Percentiles rank a stretch among this genome's conserved stretches.
phyloP scores from a whole-genome alignment of 2,113 vertebrate genomes.

The Lontra canadensis region DNA sequence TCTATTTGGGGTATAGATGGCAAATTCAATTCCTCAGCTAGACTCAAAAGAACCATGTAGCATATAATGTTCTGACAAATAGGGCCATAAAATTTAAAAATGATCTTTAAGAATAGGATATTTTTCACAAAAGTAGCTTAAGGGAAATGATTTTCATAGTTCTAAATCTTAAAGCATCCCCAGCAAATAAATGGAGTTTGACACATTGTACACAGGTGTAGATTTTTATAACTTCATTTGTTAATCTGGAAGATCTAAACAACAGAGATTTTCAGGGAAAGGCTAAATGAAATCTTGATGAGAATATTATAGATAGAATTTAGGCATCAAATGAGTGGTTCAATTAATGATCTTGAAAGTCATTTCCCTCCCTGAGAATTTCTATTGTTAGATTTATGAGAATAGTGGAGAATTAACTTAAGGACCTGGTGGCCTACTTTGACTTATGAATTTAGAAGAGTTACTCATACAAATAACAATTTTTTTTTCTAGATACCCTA shows the following conservation, averaged over 20 bases:
- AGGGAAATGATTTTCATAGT: constrained; percentile 21
- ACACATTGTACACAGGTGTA: not conserved
- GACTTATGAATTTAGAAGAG: not conserved
- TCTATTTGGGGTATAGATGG: constrained; percentile 4
- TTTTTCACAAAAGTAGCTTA: constrained; percentile 34
- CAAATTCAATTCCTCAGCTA: constrained; percentile 41
- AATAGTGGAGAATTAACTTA: constrained; percentile 3
- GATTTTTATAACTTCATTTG: constrained; percentile 23
- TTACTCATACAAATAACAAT: not conserved
- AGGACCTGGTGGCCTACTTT: not conserved
- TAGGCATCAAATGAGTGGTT: constrained; percentile 8
- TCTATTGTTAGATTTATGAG: not conserved
- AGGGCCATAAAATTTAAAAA: constrained; percentile 32
- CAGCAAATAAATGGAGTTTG: constrained; percentile 27
- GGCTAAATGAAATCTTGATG: not conserved
- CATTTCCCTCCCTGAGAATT: not conserved
- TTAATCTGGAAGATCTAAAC: constrained; percentile 22
- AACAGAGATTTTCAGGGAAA: constrained; percentile 8
- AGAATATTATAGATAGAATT: not conserved
- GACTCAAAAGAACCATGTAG: not conserved
- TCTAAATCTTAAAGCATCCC: constrained; percentile 44
- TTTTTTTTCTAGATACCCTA: not conserved
- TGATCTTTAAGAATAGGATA: not conserved
- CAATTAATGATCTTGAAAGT: not conserved
- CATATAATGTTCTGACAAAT: constrained; percentile 44